A percentile compares a stretch with the other conserved stretches of the same genome.
phyloP scores from a whole-genome alignment of 2,888 invertebrate species.

The Seira ritae region DNA sequence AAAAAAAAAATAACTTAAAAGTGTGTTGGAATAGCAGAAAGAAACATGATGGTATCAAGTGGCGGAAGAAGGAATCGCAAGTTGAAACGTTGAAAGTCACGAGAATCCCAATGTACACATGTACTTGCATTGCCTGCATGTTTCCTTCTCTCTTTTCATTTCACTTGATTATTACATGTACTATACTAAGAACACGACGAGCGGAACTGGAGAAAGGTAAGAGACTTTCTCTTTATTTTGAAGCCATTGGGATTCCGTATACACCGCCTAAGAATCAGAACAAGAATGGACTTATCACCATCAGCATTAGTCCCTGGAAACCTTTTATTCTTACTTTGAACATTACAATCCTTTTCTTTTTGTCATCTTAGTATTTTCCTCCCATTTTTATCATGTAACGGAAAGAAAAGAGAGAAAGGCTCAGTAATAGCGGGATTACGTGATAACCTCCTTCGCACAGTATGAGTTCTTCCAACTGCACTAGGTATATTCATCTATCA shows the following conservation, averaged over 20 bases:
- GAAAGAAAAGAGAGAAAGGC: slow-evolving; percentile 25
- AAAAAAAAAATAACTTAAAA: too few species aligned
- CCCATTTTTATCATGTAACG: slow-evolving; percentile 55
- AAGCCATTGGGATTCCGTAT: slow-evolving; percentile 5
- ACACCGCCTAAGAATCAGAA: slow-evolving; percentile 11
- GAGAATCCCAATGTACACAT: background rate
- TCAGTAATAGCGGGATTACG: slow-evolving; percentile 56
- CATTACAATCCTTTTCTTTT: slow-evolving; percentile 60
- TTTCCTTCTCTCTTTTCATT: too few species aligned
- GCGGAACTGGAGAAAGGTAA: too few species aligned
- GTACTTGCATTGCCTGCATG: background rate
- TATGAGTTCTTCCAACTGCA: slow-evolving; percentile 29
- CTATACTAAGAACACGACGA: too few species aligned
- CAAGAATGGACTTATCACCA: slow-evolving; percentile 57
- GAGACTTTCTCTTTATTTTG: background rate
- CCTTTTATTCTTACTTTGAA: slow-evolving; percentile 64
- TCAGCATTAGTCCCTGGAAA: slow-evolving; percentile 55
- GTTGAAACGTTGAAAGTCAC: too few species aligned
- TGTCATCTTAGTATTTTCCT: slow-evolving; percentile 55
- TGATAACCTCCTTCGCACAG: slow-evolving; percentile 24
- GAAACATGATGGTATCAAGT: background rate
- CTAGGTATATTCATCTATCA: background rate
- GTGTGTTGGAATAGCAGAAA: too few species aligned
- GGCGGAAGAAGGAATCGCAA: background rate
- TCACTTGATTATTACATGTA: background rate